phyloP scores from a whole-genome alignment of 2,888 invertebrate genomes.

The Agelastica alni region DNA sequence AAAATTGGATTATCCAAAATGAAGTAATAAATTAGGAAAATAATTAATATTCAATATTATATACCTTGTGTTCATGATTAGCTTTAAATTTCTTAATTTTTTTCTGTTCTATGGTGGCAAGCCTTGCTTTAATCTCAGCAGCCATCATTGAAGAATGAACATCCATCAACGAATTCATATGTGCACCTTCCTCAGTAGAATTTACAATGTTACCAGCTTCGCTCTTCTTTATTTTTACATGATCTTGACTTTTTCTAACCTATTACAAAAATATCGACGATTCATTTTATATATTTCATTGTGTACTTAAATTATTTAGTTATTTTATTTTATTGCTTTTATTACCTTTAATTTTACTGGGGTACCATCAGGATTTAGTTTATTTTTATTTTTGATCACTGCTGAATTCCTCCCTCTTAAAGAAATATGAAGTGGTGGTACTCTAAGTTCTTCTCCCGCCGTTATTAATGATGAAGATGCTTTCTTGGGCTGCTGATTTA shows the following conservation, averaged over 20 bases:
- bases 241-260: conserved; percentile 44
- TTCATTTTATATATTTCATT: no score
- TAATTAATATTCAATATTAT: conserved; percentile 1
- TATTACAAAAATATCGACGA: not conserved
- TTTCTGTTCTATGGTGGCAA: conserved; percentile 40
- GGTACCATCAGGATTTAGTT: conserved; percentile 49
- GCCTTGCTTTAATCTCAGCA: conserved; percentile 33
- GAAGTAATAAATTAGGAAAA: no score
- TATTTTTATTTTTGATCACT: conserved; percentile 75
- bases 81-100: conserved; percentile 50
- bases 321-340: no score
- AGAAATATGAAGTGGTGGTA: conserved; percentile 88
- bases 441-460: conserved; percentile 71
- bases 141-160: conserved; percentile 11
- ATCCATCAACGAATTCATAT: conserved; percentile 13
- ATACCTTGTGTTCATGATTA: conserved; percentile 46
- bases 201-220: conserved; percentile 7
- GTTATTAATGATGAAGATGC: conserved; percentile 44
- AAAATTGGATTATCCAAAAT: no score
- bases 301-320: no score
- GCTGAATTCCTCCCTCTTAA: conserved; percentile 83
- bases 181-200: conserved; percentile 20
- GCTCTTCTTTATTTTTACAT: conserved; percentile 35
- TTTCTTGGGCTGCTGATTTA: conserved; percentile 62
- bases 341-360: conserved; percentile 44